These are phyloP conservation scores for Epinephelus lanceolatus DNA, from an alignment of 2,113 vertebrate genomes.

Conservation along the genomic window DNA sequence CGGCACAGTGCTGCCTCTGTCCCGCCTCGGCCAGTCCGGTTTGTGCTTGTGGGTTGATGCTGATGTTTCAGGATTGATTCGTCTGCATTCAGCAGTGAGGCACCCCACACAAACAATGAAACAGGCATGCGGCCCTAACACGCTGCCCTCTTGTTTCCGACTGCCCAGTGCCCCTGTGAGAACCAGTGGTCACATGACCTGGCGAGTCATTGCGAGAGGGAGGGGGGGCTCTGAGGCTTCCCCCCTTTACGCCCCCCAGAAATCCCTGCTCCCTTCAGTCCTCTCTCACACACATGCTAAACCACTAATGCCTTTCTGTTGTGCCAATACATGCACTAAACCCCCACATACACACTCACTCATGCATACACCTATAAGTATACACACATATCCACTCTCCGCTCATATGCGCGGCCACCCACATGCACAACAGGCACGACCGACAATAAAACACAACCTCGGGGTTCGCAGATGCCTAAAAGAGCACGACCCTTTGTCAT, in stretches of 20 bases:
- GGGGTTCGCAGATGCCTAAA: conserved; percentile 54
- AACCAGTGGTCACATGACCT: conserved; percentile 77
- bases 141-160: conserved; percentile 74
- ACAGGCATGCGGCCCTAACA: conserved; percentile 75
- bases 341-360: background rate
- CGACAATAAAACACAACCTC: conserved; percentile 72
- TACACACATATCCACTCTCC: conserved; percentile 41
- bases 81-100: conserved; percentile 75
- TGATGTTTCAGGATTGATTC: conserved; percentile 78
- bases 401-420: conserved; percentile 68
- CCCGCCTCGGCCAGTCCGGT: conserved; percentile 38
- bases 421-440: conserved; percentile 72
- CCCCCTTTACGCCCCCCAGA: conserved; percentile 7
- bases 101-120: conserved; percentile 74
- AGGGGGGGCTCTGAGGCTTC: background rate
- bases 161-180: conserved; percentile 72
- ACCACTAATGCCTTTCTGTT: conserved; percentile 57
- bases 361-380: conserved; percentile 48
- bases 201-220: conserved; percentile 43
- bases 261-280: conserved; percentile 43
- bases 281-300: conserved; percentile 54
- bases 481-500: conserved; percentile 73
- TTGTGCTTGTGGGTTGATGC: conserved; percentile 58
- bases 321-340: conserved; percentile 50
- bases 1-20: conserved; percentile 67